Conservation (phyloP, 92 coral and sea anemone genomes). For the Phymanthus crucifer region DNA sequence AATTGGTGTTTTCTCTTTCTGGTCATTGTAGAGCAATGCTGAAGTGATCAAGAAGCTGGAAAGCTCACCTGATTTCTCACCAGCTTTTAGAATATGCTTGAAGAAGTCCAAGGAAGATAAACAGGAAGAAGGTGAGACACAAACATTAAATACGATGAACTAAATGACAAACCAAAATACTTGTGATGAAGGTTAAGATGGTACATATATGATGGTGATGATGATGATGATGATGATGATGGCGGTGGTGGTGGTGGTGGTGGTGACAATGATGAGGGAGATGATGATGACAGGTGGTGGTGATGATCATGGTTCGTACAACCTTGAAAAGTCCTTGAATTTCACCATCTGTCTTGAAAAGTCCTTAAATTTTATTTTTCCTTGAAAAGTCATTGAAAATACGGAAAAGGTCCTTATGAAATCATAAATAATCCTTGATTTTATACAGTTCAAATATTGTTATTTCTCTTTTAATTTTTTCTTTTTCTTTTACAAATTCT, state of each 20-base stretch:
- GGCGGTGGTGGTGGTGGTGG: background rate
- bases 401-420: too few species aligned
- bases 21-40: constrained; percentile 52
- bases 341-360: too few species aligned
- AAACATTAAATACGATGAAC: background rate
- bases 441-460: too few species aligned
- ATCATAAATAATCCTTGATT: too few species aligned
- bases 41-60: constrained; percentile 26
- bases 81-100: constrained; percentile 64
- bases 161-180: background rate
- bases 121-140: constrained; percentile 11
- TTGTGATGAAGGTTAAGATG: background rate
- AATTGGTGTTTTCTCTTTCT: background rate
- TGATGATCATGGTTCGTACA: background rate
- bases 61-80: constrained; percentile 51
- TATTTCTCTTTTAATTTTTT: too few species aligned
- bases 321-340: too few species aligned
- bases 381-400: too few species aligned
- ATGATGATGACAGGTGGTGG: background rate
- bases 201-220: background rate
- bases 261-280: background rate
- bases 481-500: too few species aligned
- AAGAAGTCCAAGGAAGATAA: background rate
- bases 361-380: too few species aligned
- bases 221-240: background rate